Base-by-base conservation (phyloP, 2,113 vertebrate genomes). In the Garra rufa region DNA sequence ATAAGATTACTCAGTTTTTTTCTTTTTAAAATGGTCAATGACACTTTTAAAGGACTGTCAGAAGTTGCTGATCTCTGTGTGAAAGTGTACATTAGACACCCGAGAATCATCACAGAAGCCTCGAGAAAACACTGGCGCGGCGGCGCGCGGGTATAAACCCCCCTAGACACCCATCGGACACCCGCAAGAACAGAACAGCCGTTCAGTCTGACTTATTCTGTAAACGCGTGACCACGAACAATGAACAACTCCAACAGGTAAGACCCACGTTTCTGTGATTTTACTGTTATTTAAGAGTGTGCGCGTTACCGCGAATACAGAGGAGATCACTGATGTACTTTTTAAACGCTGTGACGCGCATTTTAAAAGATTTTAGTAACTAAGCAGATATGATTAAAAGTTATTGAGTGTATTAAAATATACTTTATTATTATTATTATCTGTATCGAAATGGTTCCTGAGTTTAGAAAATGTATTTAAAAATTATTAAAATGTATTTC, bases 61-160 rank as follows among this genome's bases (percentile, higher is more conserved):
- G 34, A 34, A 34, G 5, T 5, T 34, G 3, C 34, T 34, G 34
- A 34, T 34, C 34, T 34, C 34, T 5, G 34, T 34, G 34, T 34
- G 34, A 34, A 34, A 3, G 5, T 34, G 34, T 34, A n/a, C n/a
- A n/a, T n/a, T n/a, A 34, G 34, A 34, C 34, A 34, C 5, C 2
- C 5, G 34, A 34, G 34, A 34, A 34, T 34, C 34, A 34, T 34
- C 34, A 34, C 34, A 34, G 34, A 34, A 34, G 34, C 3, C 34
- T 34, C 34, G 34, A 34, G 34, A 34, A 34, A 34, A 34, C 34
- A 34, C 34, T 5, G 34, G 34, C 34, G 5, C 34, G 34, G 34
- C 34, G 48, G 48, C 74, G 74, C 26, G 28, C 46, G 74, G 4
- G 11, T 55, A 76, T 76, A 52, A 76, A 76, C 34, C 34, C 34